Evolutionary conservation across 2,888 invertebrate genomes (phyloP).

Genomic region (Shargacucullia verbasci): DNA sequence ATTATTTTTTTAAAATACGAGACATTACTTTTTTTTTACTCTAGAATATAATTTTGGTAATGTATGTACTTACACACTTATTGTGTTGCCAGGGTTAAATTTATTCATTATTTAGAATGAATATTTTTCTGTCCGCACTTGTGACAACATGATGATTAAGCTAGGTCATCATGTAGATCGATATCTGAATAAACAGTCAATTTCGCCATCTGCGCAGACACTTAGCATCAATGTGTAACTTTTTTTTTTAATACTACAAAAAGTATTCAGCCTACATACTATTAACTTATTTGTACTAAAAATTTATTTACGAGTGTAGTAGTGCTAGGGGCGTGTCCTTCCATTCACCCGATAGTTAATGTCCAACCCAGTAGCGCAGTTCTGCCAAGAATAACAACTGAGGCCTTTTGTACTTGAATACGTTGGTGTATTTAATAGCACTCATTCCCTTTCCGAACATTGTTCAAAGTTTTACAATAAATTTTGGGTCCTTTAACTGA

Average conservation of each 20-base stretch:
- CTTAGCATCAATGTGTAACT: no score
- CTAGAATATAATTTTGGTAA: not conserved
- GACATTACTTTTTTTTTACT: not conserved
- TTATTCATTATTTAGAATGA: no score
- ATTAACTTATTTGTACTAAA: conserved; percentile 20
- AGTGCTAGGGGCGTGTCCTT: conserved; percentile 57
- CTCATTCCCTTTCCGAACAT: conserved; percentile 47
- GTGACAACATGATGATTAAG: no score
- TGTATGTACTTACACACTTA: not conserved
- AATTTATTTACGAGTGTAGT: conserved; percentile 53
- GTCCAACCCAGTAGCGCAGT: conserved; percentile 55
- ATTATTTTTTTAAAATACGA: not conserved
- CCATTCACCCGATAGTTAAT: conserved; percentile 56
- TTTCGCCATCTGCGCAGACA: no score
- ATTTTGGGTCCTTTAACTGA: conserved; percentile 35
- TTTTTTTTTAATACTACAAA: not conserved
- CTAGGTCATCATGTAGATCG: no score
- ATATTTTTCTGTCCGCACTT: no score
- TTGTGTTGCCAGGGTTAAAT: no score
- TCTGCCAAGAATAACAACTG: conserved; percentile 65
- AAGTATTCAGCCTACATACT: conserved; percentile 1
- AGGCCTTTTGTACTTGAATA: conserved; percentile 52
- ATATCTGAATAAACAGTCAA: no score
- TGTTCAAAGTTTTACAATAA: conserved; percentile 51
- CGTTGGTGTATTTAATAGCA: conserved; percentile 52